Conservation (phyloP, 2,888 invertebrate genomes). For the Busseola fusca region DNA sequence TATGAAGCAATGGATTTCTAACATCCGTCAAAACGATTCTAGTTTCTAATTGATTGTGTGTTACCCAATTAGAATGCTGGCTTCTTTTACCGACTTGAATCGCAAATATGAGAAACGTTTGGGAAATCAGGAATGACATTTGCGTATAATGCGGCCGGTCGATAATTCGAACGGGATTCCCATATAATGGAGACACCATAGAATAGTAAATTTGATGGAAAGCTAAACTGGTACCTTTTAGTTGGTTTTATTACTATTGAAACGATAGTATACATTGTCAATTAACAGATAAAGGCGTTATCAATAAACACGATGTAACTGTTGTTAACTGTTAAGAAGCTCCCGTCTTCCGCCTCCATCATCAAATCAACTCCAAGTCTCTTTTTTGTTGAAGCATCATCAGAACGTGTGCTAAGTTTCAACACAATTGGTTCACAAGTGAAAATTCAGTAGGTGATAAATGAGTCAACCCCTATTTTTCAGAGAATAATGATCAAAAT, state of each 20-base stretch:
- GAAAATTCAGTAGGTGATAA: not conserved
- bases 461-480: too few relatives aligned
- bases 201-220: not conserved
- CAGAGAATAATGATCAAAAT: too few relatives aligned
- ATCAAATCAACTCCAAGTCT: not conserved
- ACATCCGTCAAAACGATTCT: not conserved
- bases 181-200: not conserved
- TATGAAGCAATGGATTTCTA: not conserved
- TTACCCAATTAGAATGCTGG: not conserved
- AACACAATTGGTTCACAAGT: not conserved
- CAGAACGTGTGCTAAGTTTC: not conserved
- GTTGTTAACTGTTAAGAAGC: not conserved
- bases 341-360: not conserved
- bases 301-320: not conserved
- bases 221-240: not conserved
- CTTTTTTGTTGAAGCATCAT: not conserved
- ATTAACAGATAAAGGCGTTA: not conserved
- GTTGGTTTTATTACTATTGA: not conserved
- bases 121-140: slow-evolving; percentile 8
- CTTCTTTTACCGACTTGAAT: too few relatives aligned
- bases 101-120: not conserved
- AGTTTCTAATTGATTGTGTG: too few relatives aligned
- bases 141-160: not conserved
- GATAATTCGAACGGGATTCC: not conserved
- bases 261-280: not conserved